Conservation (phyloP, 2,113 vertebrate genomes). For the Bos indicus region DNA sequence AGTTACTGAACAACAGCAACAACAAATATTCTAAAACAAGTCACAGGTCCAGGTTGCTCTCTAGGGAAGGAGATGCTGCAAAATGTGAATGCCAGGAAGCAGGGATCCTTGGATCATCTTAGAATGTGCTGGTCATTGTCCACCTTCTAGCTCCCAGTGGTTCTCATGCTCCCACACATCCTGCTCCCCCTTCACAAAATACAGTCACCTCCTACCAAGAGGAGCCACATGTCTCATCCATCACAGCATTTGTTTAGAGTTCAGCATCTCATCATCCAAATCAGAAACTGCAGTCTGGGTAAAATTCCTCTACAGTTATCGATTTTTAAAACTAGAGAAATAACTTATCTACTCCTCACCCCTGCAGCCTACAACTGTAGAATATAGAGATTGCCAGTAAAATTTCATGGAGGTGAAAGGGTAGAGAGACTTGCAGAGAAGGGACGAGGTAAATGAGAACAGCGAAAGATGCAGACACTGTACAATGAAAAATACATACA, state of each 20-base stretch:
- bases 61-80: background rate
- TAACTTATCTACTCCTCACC: background rate
- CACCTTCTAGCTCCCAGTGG: background rate
- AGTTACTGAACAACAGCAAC: background rate
- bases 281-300: background rate
- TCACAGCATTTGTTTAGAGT: background rate
- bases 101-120: background rate
- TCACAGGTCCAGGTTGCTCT: too few relatives aligned
- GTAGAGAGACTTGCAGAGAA: background rate
- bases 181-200: background rate
- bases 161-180: background rate
- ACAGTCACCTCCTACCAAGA: background rate
- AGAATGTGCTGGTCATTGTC: background rate
- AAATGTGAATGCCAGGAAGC: background rate
- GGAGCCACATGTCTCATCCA: background rate
- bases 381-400: background rate
- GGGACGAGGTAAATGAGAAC: background rate
- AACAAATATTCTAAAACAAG: background rate
- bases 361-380: background rate
- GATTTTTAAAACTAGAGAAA: background rate
- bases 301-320: background rate
- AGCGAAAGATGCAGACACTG: background rate
- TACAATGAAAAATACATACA: background rate
- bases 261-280: background rate
- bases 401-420: background rate